phyloP scores from a whole-genome alignment of 2,797 vertebrate species.

The Nyctibius grandis region DNA sequence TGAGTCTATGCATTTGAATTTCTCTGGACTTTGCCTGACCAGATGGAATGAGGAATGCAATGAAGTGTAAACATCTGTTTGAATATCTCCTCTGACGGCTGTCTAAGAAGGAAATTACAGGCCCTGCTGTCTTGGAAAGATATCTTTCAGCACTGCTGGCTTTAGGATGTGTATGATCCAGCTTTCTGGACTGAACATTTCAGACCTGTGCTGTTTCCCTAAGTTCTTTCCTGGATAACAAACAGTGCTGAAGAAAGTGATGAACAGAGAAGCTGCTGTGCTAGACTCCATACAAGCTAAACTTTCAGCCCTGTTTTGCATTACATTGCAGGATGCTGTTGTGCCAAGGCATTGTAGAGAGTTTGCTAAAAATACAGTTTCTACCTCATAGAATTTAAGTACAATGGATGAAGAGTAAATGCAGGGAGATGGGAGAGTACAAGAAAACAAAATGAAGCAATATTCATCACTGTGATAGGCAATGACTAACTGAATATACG shows the following conservation, averaged over 20 bases:
- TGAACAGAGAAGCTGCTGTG: not conserved
- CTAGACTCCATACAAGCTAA: not conserved
- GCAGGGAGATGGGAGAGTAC: not conserved
- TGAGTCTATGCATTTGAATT: not conserved
- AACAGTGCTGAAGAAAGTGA: not conserved
- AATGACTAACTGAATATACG: not conserved
- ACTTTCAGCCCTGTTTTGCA: not conserved
- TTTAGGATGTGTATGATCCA: not conserved
- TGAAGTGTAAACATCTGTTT: not conserved
- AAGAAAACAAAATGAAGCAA: not conserved
- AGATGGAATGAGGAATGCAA: not conserved
- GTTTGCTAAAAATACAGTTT: not conserved
- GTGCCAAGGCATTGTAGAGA: not conserved
- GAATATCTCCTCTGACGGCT: not conserved
- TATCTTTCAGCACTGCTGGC: not conserved
- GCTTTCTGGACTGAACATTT: not conserved
- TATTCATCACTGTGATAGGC: not conserved
- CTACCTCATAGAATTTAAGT: not conserved
- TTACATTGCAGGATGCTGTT: not conserved
- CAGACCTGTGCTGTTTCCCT: not conserved
- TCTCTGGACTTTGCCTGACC: not conserved
- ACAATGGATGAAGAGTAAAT: not conserved
- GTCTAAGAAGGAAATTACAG: not conserved
- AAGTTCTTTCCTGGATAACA: not conserved
- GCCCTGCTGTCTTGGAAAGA: not conserved